These are phyloP conservation scores for Isurus oxyrinchus DNA, from an alignment of 2,113 vertebrate genomes.

Conservation along the genomic window DNA sequence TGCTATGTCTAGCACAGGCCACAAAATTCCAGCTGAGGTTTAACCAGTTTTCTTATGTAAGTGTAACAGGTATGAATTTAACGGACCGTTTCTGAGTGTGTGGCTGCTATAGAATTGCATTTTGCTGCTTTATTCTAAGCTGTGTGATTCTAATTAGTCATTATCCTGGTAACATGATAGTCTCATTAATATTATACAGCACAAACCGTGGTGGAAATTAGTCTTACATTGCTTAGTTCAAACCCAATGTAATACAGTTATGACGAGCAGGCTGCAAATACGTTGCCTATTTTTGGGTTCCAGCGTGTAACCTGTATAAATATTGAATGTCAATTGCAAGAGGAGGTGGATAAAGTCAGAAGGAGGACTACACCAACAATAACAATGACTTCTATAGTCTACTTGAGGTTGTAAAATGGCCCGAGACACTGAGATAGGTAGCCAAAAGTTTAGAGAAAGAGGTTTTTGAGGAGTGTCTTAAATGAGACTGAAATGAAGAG, in stretches of 20 bases:
- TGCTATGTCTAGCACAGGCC: neutral
- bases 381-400: neutral
- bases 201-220: conserved; percentile 9
- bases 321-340: neutral
- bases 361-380: neutral
- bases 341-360: conserved; percentile 21
- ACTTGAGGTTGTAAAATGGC: neutral
- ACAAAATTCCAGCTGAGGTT: neutral
- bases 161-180: neutral
- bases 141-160: neutral
- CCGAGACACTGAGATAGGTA: neutral
- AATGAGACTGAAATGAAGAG: neutral
- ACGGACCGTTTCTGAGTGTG: neutral
- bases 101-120: neutral
- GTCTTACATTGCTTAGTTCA: neutral
- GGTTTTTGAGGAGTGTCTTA: neutral
- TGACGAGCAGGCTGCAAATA: neutral
- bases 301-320: neutral
- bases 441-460: neutral
- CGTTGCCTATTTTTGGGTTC: conserved; percentile 7
- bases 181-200: conserved; percentile 25
- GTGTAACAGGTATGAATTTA: neutral
- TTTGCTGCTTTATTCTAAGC: neutral
- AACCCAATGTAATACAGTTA: conserved; percentile 4
- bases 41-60: neutral